phyloP scores from a whole-genome alignment of 2,888 invertebrate genomes.

The Phlogophora meticulosa region DNA sequence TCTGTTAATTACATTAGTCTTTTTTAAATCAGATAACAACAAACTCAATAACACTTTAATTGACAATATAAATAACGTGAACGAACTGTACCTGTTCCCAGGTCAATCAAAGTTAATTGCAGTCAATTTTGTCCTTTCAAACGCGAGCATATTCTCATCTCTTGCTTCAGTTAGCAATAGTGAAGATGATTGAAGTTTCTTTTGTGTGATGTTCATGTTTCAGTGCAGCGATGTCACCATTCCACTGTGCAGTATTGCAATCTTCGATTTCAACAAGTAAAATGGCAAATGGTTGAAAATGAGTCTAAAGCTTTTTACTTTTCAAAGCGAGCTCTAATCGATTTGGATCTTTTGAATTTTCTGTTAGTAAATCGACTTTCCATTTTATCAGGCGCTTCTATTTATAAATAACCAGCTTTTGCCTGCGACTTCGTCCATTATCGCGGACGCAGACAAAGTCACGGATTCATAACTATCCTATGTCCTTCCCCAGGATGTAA shows the following conservation, averaged over 20 bases:
- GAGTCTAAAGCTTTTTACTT: neutral
- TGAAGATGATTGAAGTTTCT: conserved; percentile 20
- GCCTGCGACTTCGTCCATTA: no score
- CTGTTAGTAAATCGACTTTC: neutral
- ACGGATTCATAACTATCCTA: no score
- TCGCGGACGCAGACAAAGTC: no score
- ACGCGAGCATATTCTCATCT: neutral
- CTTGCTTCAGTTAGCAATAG: conserved; percentile 9
- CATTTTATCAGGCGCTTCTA: neutral
- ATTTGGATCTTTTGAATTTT: neutral
- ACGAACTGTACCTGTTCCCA: no score
- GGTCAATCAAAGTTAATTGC: neutral
- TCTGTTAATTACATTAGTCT: no score
- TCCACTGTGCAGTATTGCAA: conserved; percentile 17
- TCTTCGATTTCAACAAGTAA: conserved; percentile 21
- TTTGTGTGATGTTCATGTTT: conserved; percentile 27
- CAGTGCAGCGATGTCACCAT: conserved; percentile 12
- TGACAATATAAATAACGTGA: no score
- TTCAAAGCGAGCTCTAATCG: neutral
- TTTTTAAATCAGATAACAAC: no score
- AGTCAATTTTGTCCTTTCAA: neutral
- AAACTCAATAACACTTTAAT: no score
- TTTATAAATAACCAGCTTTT: no score
- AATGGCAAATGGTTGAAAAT: conserved; percentile 20
- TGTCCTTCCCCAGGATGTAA: no score